A percentile compares a stretch with the other conserved stretches of the same genome.
Evolutionary conservation across 2,113 vertebrate genomes (phyloP).

Genomic region (Nycticorax nycticorax): DNA sequence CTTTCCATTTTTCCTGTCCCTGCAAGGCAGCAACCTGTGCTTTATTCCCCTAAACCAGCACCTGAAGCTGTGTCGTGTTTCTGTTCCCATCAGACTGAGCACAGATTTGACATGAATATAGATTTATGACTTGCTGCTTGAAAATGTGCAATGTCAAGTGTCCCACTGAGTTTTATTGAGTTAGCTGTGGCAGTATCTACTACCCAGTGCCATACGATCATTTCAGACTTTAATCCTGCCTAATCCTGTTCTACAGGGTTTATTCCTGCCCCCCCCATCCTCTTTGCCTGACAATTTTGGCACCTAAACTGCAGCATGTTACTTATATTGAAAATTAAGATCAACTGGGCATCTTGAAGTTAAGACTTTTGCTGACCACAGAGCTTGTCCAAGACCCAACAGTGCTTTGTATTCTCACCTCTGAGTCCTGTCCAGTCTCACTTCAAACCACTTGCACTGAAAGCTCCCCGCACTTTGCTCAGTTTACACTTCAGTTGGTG

Average conservation of each 20-base stretch:
- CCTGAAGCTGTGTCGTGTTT: not conserved
- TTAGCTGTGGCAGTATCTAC: slow-evolving; percentile 17
- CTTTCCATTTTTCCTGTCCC: slow-evolving; percentile 12
- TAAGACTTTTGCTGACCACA: not conserved
- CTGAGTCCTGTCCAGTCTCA: not conserved
- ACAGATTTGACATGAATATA: slow-evolving; percentile 14
- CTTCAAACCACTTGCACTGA: not conserved
- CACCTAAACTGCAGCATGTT: not conserved
- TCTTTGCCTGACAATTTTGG: not conserved
- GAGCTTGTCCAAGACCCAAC: not conserved
- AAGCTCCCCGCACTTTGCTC: not conserved
- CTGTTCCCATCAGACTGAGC: not conserved
- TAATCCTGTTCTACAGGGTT: slow-evolving; percentile 29
- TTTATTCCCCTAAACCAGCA: slow-evolving; percentile 6
- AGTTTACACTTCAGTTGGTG: not conserved
- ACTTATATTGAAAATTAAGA: not conserved
- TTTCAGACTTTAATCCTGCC: slow-evolving; percentile 46
- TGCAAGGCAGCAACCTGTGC: slow-evolving; percentile 24
- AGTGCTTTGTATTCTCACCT: not conserved
- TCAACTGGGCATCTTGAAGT: not conserved
- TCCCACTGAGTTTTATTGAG: slow-evolving; percentile 42
- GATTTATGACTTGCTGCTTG: slow-evolving; percentile 44
- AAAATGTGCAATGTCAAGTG: slow-evolving; percentile 44
- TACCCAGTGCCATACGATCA: not conserved
- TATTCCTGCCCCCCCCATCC: not conserved